Percentiles rank a stretch among this genome's conserved stretches.
These are phyloP conservation scores for Catharus bicknelli DNA, from an alignment of 2,113 vertebrate genomes.

Conservation along the genomic window DNA sequence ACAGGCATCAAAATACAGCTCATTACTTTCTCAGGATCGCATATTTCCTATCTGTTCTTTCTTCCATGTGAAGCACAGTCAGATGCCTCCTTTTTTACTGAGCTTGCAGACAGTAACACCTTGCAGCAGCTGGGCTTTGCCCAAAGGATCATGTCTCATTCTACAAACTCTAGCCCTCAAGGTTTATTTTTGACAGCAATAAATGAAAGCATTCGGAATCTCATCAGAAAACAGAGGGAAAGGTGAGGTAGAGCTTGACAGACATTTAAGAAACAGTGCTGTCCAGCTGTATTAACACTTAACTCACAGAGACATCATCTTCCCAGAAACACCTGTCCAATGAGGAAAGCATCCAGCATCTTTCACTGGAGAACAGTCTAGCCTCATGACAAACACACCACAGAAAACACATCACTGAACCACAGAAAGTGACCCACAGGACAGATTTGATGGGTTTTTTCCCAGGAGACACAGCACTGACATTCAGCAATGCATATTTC, in stretches of 20 bases:
- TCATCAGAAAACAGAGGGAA: not conserved
- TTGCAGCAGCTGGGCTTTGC: not conserved
- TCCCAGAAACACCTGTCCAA: not conserved
- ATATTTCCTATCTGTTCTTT: not conserved
- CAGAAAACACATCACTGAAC: not conserved
- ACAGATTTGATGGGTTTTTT: not conserved
- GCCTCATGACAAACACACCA: not conserved
- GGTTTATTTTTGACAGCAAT: not conserved
- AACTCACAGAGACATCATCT: not conserved
- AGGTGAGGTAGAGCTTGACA: not conserved
- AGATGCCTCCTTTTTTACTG: not conserved
- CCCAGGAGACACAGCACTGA: not conserved
- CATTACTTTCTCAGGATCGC: not conserved
- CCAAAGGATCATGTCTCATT: not conserved
- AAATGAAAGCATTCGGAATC: not conserved
- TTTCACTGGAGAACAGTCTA: not conserved
- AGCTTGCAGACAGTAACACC: not conserved
- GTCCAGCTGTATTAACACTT: not conserved
- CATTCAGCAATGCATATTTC: not conserved
- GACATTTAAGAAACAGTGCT: not conserved
- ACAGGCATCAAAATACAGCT: not conserved
- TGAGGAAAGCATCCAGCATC: not conserved
- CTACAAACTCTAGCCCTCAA: not conserved
- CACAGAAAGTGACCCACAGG: not conserved
- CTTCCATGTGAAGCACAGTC: not conserved